Evolutionary conservation across 1,140 invertebrate genomes (phyloP), one percentile per base, ranked within the genome.

Genomic region (Nasonia giraulti): DNA sequence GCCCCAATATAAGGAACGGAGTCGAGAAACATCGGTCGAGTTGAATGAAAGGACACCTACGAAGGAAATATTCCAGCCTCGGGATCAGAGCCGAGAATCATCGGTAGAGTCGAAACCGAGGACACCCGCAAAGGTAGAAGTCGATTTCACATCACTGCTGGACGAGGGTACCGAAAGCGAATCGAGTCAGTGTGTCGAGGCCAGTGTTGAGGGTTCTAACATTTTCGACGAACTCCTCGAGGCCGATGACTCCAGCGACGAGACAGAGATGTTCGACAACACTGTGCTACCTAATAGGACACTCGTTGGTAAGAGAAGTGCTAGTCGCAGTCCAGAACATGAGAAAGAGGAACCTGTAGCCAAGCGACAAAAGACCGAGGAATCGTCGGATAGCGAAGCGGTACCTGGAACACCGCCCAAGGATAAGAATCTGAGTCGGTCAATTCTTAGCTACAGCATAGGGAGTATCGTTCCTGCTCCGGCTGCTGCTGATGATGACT

Each of bases 251-350:
- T 71, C 66, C 1, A 44, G 37, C 40, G 62, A 37, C 0, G 85
- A 88, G 2, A 78, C 87, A 0, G 84, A 87, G 75, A 80, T 86
- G 50, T 83, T 84, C 55, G 37, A 75, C 73, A 23, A 11, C 17
- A 62, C 47, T 23, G 47, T 62, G 1, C 2, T 78, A 31, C n/a
- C 20, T 55, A 68, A 10, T 33, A 73, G 11, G 40, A 12, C 44
- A 77, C 80, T 17, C 12, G 75, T 74, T 33, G 44, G 76, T 0
- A 62, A 55, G 62, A 75, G 55, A 81, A 81, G 76, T 62, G 76
- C 76, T 12, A 62, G 47, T 62, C 10, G 44, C 10, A 78, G 76
- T 78, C 76, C 76, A 10, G 10, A 23, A 3, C 69, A 10, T 14
- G 69, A 71, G 69, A 33, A 71, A 0, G 31, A 71, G 23, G 10